Evolutionary conservation across 1,140 invertebrate genomes (phyloP).

Genomic region (Elysia chlorotica): DNA sequence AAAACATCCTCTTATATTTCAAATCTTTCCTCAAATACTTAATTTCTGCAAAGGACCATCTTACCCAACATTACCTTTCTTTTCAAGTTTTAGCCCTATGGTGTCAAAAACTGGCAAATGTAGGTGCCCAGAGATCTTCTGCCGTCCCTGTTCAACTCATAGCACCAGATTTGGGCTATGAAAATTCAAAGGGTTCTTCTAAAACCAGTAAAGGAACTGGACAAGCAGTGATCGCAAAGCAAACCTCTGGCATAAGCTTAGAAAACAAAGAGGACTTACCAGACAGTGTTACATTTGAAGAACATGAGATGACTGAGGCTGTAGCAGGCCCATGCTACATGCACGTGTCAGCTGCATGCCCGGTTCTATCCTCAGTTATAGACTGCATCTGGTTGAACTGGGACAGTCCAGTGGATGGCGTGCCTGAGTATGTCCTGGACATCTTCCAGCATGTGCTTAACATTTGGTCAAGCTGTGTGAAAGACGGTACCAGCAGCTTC

Average conservation of each 20-base stretch:
- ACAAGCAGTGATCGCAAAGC: too few species aligned
- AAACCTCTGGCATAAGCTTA: too few species aligned
- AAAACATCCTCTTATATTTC: conserved; percentile 7
- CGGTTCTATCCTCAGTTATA: conserved; percentile 16
- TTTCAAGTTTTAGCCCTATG: conserved; percentile 40
- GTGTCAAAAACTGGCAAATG: conserved; percentile 40
- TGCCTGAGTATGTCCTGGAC: conserved; percentile 35
- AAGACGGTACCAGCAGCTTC: background rate
- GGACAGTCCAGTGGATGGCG: conserved; percentile 53
- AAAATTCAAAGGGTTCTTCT: too few species aligned
- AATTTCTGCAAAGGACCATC: conserved; percentile 31
- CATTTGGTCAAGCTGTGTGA: conserved; percentile 27
- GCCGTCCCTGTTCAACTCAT: too few species aligned
- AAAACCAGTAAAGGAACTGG: too few species aligned
- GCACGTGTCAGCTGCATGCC: background rate
- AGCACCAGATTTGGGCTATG: too few species aligned
- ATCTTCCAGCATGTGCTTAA: conserved; percentile 36
- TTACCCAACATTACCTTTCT: conserved; percentile 38
- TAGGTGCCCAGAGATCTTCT: too few species aligned
- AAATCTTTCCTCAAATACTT: conserved; percentile 24
- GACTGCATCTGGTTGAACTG: conserved; percentile 37
- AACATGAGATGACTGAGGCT: too few species aligned
- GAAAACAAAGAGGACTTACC: too few species aligned
- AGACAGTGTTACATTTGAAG: too few species aligned
- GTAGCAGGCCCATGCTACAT: too few species aligned